A percentile compares a stretch with the other conserved stretches of the same genome.
phyloP scores from a whole-genome alignment of 2,888 invertebrate species.

The Eilema caniola region DNA sequence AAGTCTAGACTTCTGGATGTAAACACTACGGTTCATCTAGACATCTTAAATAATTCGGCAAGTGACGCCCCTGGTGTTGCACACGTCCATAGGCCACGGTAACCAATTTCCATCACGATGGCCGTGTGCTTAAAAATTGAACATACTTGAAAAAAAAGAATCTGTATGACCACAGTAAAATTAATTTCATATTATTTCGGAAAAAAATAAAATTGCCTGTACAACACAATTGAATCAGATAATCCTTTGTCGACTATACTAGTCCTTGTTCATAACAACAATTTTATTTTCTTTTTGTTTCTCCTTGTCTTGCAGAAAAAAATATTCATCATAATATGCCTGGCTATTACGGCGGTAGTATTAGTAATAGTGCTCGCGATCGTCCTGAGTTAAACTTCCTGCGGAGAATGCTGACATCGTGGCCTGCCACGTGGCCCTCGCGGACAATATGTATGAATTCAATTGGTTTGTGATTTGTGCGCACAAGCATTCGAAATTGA shows the following conservation, averaged over 20 bases:
- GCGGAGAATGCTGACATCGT: conserved; percentile 58
- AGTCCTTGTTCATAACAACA: conserved; percentile 41
- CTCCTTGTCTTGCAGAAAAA: conserved; percentile 93
- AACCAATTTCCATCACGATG: too few relatives aligned
- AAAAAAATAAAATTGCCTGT: too few relatives aligned
- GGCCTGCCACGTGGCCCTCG: conserved; percentile 41
- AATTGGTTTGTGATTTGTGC: conserved; percentile 48
- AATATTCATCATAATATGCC: conserved; percentile 95
- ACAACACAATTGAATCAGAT: not conserved
- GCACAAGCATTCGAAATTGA: conserved; percentile 54
- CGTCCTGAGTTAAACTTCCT: conserved; percentile 64
- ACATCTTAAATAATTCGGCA: not conserved
- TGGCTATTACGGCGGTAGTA: conserved; percentile 92
- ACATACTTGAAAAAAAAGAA: not conserved
- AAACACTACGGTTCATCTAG: not conserved
- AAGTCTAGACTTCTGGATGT: too few relatives aligned
- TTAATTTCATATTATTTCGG: not conserved
- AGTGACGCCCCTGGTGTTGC: too few relatives aligned
- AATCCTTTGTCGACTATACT: conserved; percentile 35
- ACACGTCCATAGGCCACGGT: too few relatives aligned
- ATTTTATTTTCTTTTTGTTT: conserved; percentile 84
- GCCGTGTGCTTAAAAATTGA: too few relatives aligned
- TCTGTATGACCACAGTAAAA: not conserved
- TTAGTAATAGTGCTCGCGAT: conserved; percentile 90
- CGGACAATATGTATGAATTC: conserved; percentile 52